phyloP scores from a whole-genome alignment of 2,797 vertebrate species.

The Sebastes minor region DNA sequence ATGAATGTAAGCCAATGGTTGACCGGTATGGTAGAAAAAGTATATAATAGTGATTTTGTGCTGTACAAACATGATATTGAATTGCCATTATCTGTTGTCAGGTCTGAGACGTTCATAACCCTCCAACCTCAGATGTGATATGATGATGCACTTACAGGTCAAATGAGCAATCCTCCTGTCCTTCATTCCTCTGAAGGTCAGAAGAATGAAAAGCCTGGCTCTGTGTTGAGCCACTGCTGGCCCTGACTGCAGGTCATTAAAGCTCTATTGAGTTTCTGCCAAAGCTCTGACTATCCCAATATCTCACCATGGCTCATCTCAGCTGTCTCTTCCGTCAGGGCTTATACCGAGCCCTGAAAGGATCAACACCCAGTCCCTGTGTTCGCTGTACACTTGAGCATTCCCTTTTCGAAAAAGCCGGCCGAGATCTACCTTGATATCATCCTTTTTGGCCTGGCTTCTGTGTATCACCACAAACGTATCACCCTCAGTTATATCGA shows the following conservation, averaged over 20 bases:
- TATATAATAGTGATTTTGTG: not conserved
- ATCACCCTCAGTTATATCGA: slow-evolving; percentile 19
- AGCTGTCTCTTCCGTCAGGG: slow-evolving; percentile 63
- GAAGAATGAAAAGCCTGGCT: slow-evolving; percentile 62
- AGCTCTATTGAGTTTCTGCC: slow-evolving; percentile 83
- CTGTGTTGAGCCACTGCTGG: slow-evolving; percentile 69
- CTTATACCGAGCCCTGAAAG: slow-evolving; percentile 66
- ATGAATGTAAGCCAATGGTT: not conserved
- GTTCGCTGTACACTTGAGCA: slow-evolving; percentile 33
- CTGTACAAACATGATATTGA: slow-evolving; percentile 6
- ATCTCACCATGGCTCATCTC: slow-evolving; percentile 73
- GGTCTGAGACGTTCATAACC: slow-evolving; percentile 15
- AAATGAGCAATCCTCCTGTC: slow-evolving; percentile 44
- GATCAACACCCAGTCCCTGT: slow-evolving; percentile 53
- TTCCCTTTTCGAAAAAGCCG: slow-evolving; percentile 30
- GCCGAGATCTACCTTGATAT: slow-evolving; percentile 42
- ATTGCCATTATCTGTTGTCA: slow-evolving; percentile 22
- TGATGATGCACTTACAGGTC: slow-evolving; percentile 54
- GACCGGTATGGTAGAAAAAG: not conserved
- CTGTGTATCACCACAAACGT: slow-evolving; percentile 17
- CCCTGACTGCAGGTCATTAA: slow-evolving; percentile 78
- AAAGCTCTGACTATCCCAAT: slow-evolving; percentile 71
- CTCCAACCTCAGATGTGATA: slow-evolving; percentile 30
- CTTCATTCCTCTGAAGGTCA: slow-evolving; percentile 72
- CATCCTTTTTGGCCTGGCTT: slow-evolving; percentile 18